Evolutionary conservation across 2,888 invertebrate genomes (phyloP).

Genomic region (Lamproptera curius): DNA sequence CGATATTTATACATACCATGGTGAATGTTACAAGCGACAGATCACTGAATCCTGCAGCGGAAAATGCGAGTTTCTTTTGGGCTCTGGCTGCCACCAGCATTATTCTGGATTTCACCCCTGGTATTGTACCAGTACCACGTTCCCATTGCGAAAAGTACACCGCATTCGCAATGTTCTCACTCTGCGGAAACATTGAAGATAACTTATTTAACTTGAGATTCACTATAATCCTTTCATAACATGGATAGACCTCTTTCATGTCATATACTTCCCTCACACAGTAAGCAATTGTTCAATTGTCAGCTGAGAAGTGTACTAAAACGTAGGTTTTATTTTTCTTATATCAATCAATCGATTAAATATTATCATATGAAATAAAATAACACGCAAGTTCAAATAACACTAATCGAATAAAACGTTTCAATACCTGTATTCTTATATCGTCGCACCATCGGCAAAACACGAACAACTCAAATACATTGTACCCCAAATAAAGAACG

Average conservation of each 20-base stretch:
- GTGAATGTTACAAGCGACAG: constrained; percentile 31
- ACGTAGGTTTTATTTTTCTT: no score
- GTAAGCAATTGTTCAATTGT: no score
- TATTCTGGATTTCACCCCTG: constrained; percentile 24
- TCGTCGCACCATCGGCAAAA: constrained; percentile 67
- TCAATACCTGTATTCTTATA: constrained; percentile 56
- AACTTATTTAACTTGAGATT: no score
- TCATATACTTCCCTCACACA: neutral
- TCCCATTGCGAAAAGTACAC: constrained; percentile 31
- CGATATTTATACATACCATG: constrained; percentile 22
- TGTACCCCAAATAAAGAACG: constrained; percentile 53
- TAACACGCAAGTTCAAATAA: no score
- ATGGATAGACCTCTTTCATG: no score
- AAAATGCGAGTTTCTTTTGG: constrained; percentile 26
- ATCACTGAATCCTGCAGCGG: constrained; percentile 32
- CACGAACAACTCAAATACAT: constrained; percentile 52
- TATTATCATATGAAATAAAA: no score
- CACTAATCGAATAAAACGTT: no score
- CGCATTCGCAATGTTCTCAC: constrained; percentile 28
- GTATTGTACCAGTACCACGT: constrained; percentile 14
- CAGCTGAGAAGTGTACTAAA: no score
- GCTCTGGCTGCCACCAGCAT: constrained; percentile 27
- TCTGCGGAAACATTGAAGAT: constrained; percentile 20
- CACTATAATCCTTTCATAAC: no score
- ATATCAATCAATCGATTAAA: no score